phyloP scores from a whole-genome alignment of 2,888 invertebrate species.

The Noctua janthina region DNA sequence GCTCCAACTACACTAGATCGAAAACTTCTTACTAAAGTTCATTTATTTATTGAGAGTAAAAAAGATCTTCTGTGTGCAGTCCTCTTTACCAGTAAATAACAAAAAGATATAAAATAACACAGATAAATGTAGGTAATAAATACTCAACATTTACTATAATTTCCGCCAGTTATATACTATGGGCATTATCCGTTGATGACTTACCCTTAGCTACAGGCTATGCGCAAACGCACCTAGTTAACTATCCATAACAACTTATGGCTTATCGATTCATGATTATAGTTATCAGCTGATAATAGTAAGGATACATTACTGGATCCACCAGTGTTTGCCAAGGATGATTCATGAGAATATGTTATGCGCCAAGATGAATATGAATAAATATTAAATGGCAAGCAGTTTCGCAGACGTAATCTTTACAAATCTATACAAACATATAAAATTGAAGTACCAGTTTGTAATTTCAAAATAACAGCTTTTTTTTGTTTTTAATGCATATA shows the following conservation, averaged over 20 bases:
- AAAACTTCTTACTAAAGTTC: too few relatives aligned
- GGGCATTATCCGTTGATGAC: constrained; percentile 8
- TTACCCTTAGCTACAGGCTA: constrained; percentile 31
- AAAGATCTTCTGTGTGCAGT: background rate
- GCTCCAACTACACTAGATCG: background rate
- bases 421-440: too few relatives aligned
- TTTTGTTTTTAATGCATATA: too few relatives aligned
- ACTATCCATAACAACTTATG: constrained; percentile 30
- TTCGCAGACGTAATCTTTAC: background rate
- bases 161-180: background rate
- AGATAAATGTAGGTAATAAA: background rate
- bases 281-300: constrained; percentile 24
- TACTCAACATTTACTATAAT: constrained; percentile 2
- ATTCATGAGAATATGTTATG: background rate
- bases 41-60: background rate
- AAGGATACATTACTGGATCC: constrained; percentile 1
- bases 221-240: constrained; percentile 46
- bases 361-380: constrained; percentile 6
- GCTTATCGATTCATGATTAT: constrained; percentile 35
- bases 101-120: background rate
- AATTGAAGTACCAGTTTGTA: background rate
- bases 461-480: background rate
- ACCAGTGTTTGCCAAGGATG: background rate
- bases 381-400: background rate
- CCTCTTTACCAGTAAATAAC: background rate